Conservation (phyloP, 2,888 invertebrate genomes). For the Troilus luridus region DNA sequence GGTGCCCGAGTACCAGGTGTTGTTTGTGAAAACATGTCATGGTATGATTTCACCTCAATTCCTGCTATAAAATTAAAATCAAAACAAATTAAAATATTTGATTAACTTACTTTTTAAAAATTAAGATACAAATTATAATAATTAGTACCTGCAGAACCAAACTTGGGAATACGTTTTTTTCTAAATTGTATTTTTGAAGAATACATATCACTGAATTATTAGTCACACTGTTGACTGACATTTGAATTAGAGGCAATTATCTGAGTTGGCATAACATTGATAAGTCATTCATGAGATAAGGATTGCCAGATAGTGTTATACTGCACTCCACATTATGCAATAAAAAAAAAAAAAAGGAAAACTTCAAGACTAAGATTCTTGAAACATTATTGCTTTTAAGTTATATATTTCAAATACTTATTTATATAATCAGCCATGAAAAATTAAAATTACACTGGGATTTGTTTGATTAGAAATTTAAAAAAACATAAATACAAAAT, state of each 20-base stretch:
- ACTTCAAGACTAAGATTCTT: neutral
- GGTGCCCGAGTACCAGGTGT: constrained; percentile 55
- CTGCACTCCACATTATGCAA: constrained; percentile 18
- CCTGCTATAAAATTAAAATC: constrained; percentile 66
- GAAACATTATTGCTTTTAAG: neutral
- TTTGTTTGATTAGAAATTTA: too few relatives aligned
- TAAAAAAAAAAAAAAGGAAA: neutral
- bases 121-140: neutral
- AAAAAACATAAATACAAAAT: too few relatives aligned
- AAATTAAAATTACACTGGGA: neutral
- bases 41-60: constrained; percentile 64
- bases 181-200: neutral
- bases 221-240: neutral
- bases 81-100: neutral
- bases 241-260: constrained; percentile 15
- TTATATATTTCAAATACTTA: neutral
- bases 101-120: neutral
- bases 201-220: neutral
- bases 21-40: constrained; percentile 64
- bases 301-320: neutral
- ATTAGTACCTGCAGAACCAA: constrained; percentile 43
- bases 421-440: neutral
- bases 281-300: constrained; percentile 47
- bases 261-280: neutral
- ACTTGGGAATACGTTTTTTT: constrained; percentile 25